Base-by-base conservation (phyloP, 2,888 invertebrate species). In the Euphydryas editha region DNA sequence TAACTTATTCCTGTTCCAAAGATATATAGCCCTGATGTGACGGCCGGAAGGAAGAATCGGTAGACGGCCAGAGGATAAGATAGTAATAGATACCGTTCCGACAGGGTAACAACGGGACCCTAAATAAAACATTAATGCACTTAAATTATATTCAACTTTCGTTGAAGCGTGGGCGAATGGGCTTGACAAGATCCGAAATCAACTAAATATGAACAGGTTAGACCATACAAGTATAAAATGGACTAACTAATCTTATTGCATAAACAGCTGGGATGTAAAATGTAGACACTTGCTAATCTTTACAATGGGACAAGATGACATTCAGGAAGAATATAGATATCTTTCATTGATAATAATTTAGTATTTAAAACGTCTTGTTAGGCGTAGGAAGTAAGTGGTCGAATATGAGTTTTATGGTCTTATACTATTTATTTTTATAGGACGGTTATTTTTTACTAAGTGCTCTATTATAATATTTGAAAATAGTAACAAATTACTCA, bases 121-220 rank as follows among this genome's bases (percentile, higher is more conserved):
- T n/a, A n/a, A n/a, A n/a, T n/a, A n/a, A 80, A 76, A 79, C 72
- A 75, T 76, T 74, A 81, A 77, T 76, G 75, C 78, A 76, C 79
- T 83, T 74, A 71, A 72, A 68, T 71, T 71, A 56, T 56, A 68
- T 47, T 49, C 77, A 68, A 80, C 80, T 82, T 83, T 83, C 81
- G 78, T 78, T 62, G 59, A 51, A 61, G 80, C 76, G 85, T 86
- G 80, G 84, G 85, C 69, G 54, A 84, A 75, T 81, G 78, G 82
- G 84, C 79, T 81, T 80, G 76, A 80, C 83, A 76, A 65, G 73
- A 75, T 73, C 79, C 80, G 73, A 84, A 86, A 84, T 86, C 83
- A 84, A 80, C 81, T 82, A 80, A 77, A 85, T 83, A 86, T 74
- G 82, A 85, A 85, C 90, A 90, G 88, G 88, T 91, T 87, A 86